Evolutionary conservation across 1,140 invertebrate genomes (phyloP).

Genomic region (Formica exsecta): DNA sequence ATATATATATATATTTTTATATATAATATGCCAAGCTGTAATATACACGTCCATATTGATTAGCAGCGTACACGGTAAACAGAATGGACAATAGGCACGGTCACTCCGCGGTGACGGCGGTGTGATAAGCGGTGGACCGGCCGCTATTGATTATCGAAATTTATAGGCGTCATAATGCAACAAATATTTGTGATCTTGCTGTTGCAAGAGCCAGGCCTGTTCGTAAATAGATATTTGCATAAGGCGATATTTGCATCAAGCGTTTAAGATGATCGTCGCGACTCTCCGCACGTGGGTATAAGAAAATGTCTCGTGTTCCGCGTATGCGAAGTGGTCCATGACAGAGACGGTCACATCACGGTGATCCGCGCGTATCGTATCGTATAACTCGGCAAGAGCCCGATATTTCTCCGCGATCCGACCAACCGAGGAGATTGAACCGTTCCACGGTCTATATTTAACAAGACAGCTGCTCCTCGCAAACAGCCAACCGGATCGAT

Average conservation of each 20-base stretch:
- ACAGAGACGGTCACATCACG: slow-evolving; percentile 1
- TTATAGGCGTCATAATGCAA: slow-evolving; percentile 64
- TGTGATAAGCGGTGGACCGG: slow-evolving; percentile 12
- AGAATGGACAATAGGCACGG: slow-evolving; percentile 63
- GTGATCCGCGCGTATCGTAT: slow-evolving; percentile 40
- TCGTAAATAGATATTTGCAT: background rate
- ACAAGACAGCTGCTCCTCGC: slow-evolving; percentile 49
- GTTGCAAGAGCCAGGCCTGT: background rate
- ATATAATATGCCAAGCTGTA: slow-evolving; percentile 35
- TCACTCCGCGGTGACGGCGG: slow-evolving; percentile 30
- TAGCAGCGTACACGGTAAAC: background rate
- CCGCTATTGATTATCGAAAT: slow-evolving; percentile 67
- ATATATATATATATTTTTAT: slow-evolving; percentile 11
- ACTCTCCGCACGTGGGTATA: background rate
- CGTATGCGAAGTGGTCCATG: background rate
- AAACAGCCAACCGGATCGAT: slow-evolving; percentile 49
- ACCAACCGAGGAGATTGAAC: slow-evolving; percentile 57
- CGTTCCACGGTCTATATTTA: slow-evolving; percentile 66
- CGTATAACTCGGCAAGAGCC: slow-evolving; percentile 47
- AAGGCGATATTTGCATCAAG: background rate
- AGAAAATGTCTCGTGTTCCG: background rate
- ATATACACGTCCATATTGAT: background rate
- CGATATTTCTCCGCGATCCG: slow-evolving; percentile 57
- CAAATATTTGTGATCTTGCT: slow-evolving; percentile 66
- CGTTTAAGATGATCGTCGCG: background rate